A percentile compares a stretch with the other conserved stretches of the same genome.
Evolutionary conservation across 2,888 invertebrate genomes (phyloP).

Genomic region (Minunthozetes semirufus): DNA sequence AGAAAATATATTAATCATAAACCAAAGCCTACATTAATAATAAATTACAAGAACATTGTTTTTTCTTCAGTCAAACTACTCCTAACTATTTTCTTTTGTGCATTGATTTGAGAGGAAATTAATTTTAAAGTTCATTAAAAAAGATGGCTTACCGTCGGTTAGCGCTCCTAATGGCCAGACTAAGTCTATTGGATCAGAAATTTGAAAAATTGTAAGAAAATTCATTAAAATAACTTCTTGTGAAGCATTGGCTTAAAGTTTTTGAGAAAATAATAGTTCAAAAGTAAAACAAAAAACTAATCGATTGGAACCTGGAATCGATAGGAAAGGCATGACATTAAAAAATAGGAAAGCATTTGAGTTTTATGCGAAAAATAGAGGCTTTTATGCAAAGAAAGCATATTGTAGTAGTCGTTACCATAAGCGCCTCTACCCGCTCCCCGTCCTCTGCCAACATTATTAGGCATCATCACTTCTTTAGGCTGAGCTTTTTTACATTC

Average conservation of each 20-base stretch:
- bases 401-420: slow-evolving; percentile 58
- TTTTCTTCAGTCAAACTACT: background rate
- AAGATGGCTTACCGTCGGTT: slow-evolving; percentile 42
- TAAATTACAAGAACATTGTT: background rate
- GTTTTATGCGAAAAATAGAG: too few species aligned
- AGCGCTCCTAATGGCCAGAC: slow-evolving; percentile 44
- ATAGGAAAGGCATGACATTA: background rate
- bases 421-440: slow-evolving; percentile 91
- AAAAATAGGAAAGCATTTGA: too few species aligned
- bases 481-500: slow-evolving; percentile 99
- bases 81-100: background rate
- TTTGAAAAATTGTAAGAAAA: slow-evolving; percentile 1
- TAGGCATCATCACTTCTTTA: slow-evolving; percentile 99
- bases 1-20: background rate
- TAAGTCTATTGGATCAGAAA: slow-evolving; percentile 39
- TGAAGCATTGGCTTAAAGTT: background rate
- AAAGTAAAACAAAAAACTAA: background rate
- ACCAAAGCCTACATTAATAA: too few species aligned
- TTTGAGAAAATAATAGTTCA: too few species aligned
- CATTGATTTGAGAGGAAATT: background rate
- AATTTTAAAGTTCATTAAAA: background rate
- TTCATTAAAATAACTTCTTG: background rate
- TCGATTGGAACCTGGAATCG: background rate
- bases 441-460: slow-evolving; percentile 68
- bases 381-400: background rate